Evolutionary conservation across 2,888 invertebrate genomes (phyloP).

Genomic region (Agrochola circellaris): DNA sequence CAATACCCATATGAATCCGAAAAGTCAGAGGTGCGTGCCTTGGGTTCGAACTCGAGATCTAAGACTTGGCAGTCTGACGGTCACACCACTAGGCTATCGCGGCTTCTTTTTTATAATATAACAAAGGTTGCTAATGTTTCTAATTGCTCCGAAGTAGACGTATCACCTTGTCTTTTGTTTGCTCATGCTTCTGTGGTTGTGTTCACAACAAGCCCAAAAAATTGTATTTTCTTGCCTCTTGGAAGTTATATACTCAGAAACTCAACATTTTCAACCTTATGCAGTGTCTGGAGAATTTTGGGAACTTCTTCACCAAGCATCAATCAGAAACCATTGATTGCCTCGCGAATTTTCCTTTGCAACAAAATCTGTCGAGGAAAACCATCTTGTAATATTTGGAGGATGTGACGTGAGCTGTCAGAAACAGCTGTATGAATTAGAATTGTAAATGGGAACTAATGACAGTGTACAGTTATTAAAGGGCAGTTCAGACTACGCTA

Average conservation of each 20-base stretch:
- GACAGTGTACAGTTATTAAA: background rate
- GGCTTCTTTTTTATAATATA: no score
- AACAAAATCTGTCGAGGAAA: background rate
- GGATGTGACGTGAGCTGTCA: constrained; percentile 10
- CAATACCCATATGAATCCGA: no score
- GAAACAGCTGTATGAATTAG: constrained; percentile 19
- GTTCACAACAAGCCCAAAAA: background rate
- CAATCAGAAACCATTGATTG: background rate
- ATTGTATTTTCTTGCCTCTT: background rate
- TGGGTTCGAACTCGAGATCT: no score
- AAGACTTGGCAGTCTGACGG: no score
- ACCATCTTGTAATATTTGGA: background rate
- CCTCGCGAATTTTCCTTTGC: background rate
- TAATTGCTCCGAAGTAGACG: background rate
- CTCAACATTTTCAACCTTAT: background rate
- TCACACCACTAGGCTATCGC: no score
- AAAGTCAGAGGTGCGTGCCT: no score
- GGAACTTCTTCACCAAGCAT: background rate
- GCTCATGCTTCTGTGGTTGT: background rate
- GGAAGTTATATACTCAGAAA: background rate
- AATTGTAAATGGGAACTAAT: constrained; percentile 40
- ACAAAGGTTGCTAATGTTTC: background rate
- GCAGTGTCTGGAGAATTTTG: background rate
- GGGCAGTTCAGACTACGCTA: no score
- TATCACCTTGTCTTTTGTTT: background rate